Base-by-base conservation (phyloP, 2,888 invertebrate genomes). In the Drosophila fulvimacula region DNA sequence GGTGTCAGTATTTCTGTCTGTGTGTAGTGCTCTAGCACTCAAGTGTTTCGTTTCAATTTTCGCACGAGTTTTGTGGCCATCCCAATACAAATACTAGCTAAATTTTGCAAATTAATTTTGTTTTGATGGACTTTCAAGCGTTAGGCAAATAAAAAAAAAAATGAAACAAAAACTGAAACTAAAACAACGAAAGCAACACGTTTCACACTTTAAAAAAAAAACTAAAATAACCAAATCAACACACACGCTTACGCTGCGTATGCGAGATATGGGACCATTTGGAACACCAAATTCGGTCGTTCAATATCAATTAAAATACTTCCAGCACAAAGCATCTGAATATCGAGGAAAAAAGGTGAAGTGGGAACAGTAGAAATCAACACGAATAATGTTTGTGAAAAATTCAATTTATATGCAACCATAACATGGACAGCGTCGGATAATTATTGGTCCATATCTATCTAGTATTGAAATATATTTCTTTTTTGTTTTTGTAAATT, bases 31-130 rank as follows among this genome's bases (percentile, higher is more conserved):
- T 65, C 58, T 57, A 71, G 73, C 71, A 81, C 87, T 87, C 84
- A 84, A 84, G 84, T 87, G 87, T 84, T 84, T 84, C 89, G 84
- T 84, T 84, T 84, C 84, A 84, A 84, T 89, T 84, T 84, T 84
- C 73, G 70, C 87, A 72, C 71, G 79, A 78, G 79, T 52, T 81
- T 78, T 85, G 62, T 55, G 76, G 77, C 66, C 52, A 64, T 64
- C 60, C 67, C 67, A 82, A 83, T 81, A 77, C 81, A 86, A 81
- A 83, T 86, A 83, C 75, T 60, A 75, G 69, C 77, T 74, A 86
- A 81, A 77, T 71, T 64, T 76, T 81, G 78, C 78, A 84, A 84
- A 84, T 84, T 84, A 88, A 84, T 84, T 88, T 84, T 86, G 83
- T 88, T 84, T 84, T 88, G 87, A 84, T 84, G 78, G 81, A 84